Conservation (phyloP, 2,888 invertebrate species). For the Steinernema hermaphroditum region DNA sequence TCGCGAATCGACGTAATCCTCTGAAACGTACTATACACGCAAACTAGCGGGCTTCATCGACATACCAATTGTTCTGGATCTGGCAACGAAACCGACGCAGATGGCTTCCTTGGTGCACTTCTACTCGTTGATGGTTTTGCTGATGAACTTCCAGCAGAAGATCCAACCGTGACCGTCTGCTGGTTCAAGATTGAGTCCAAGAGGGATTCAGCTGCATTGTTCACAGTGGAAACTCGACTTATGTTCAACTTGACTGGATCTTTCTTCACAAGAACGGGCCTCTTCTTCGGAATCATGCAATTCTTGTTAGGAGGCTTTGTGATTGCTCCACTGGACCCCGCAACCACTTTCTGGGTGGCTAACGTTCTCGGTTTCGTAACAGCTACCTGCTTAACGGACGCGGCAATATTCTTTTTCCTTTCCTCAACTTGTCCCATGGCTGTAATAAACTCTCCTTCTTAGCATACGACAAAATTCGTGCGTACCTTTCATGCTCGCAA, state of each 20-base stretch:
- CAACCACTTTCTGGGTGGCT: background rate
- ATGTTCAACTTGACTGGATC: background rate
- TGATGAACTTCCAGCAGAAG: background rate
- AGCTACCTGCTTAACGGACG: background rate
- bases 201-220: background rate
- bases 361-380: background rate
- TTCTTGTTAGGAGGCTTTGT: background rate
- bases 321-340: background rate
- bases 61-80: too few species aligned
- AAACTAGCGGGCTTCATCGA: too few species aligned
- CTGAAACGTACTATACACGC: background rate
- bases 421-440: background rate
- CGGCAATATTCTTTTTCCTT: background rate
- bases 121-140: background rate
- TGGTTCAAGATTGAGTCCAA: slow-evolving; percentile 4
- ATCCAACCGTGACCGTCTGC: background rate
- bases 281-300: slow-evolving; percentile 9
- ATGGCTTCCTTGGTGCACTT: too few species aligned
- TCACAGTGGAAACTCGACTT: background rate
- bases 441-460: background rate
- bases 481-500: background rate
- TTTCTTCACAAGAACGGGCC: background rate
- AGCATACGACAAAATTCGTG: background rate
- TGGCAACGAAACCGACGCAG: too few species aligned
- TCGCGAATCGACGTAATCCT: background rate